Evolutionary conservation across 2,113 vertebrate species (phyloP).

Genomic region (Chaenogobius annularis): DNA sequence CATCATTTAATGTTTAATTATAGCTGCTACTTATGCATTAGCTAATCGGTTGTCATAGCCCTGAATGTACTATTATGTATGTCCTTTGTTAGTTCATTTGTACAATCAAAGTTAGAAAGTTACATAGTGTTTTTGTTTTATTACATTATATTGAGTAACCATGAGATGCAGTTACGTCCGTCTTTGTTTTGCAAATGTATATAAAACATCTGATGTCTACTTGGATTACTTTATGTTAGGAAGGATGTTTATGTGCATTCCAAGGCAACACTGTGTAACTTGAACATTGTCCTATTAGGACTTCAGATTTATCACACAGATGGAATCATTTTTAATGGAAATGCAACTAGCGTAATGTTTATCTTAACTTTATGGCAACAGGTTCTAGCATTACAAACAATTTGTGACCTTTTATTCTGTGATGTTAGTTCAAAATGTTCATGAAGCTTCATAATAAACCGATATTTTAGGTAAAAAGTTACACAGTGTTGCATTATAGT

Average conservation of each 20-base stretch:
- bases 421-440: not conserved
- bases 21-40: slow-evolving; percentile 44
- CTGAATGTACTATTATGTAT: slow-evolving; percentile 34
- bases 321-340: no score
- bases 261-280: slow-evolving; percentile 4
- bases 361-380: not conserved
- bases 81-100: slow-evolving; percentile 39
- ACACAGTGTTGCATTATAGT: slow-evolving; percentile 1
- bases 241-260: not conserved
- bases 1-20: slow-evolving; percentile 53
- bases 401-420: not conserved
- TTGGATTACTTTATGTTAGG: slow-evolving; percentile 21
- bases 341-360: not conserved
- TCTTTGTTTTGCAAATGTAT: slow-evolving; percentile 45
- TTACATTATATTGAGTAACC: slow-evolving; percentile 35
- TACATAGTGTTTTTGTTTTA: slow-evolving; percentile 30
- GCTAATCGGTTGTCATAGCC: slow-evolving; percentile 34
- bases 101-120: slow-evolving; percentile 20
- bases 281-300: not conserved
- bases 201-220: slow-evolving; percentile 21
- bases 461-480: not conserved
- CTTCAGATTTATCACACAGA: not conserved
- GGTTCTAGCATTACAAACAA: not conserved
- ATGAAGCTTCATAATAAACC: not conserved
- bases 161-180: slow-evolving; percentile 23